Conservation (phyloP, 2,797 vertebrate genomes). For the Diceros bicornis region DNA sequence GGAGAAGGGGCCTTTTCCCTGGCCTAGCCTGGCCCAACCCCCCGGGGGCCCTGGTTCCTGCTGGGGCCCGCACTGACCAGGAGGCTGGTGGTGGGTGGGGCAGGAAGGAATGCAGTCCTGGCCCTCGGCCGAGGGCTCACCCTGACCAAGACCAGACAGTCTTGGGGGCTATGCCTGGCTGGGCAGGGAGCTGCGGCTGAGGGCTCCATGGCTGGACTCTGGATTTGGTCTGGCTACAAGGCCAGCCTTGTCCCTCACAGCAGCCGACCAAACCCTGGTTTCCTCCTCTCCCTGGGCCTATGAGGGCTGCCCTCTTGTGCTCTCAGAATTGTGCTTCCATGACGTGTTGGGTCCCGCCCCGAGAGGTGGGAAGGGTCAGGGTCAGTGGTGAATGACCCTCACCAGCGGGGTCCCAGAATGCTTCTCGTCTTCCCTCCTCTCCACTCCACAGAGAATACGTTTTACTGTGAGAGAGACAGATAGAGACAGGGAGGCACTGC, state of each 20-base stretch:
- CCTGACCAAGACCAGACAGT: background rate
- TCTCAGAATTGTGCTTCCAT: background rate
- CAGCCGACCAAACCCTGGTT: background rate
- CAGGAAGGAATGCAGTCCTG: background rate
- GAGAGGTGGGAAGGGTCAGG: background rate
- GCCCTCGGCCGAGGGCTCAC: background rate
- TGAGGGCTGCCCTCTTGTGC: background rate
- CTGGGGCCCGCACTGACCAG: background rate
- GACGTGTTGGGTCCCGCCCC: rapidly evolving
- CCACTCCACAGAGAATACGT: background rate
- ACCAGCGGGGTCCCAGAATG: background rate
- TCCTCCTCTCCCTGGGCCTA: background rate
- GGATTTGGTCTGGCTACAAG: background rate
- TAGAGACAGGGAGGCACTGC: background rate
- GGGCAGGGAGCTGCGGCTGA: background rate
- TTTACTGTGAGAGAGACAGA: background rate
- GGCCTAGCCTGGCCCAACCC: background rate
- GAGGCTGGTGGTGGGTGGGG: background rate
- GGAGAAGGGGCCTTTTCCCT: background rate
- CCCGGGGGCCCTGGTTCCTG: background rate
- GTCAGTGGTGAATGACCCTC: background rate
- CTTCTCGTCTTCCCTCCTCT: background rate
- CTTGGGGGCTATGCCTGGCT: background rate
- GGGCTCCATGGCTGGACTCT: background rate
- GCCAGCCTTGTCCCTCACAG: background rate